Evolutionary conservation across 1,140 invertebrate genomes (phyloP).

Genomic region (Latrodectus geometricus): DNA sequence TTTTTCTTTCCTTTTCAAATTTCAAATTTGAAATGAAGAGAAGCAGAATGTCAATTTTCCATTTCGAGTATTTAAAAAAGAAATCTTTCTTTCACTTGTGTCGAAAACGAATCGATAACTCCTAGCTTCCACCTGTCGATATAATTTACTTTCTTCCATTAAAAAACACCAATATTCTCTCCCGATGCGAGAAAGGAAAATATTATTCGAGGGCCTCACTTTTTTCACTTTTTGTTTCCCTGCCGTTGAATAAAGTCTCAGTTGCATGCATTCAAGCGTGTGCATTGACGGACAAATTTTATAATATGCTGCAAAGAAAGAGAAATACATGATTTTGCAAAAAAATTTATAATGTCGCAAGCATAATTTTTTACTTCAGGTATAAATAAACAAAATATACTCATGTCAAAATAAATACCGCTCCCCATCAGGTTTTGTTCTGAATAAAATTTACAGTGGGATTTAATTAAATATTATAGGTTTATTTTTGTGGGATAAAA

Average conservation of each 20-base stretch:
- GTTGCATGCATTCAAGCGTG: constrained; percentile 1
- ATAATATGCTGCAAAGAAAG: background rate
- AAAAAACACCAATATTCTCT: constrained; percentile 26
- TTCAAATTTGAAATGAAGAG: background rate
- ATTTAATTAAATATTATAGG: no score
- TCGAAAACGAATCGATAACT: constrained; percentile 3
- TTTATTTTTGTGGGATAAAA: no score
- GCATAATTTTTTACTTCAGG: no score
- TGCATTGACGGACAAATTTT: constrained; percentile 2
- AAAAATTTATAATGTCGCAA: background rate
- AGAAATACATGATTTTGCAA: background rate
- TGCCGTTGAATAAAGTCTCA: background rate
- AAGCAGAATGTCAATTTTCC: constrained; percentile 13
- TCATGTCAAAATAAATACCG: no score
- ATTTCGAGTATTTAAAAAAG: constrained; percentile 1
- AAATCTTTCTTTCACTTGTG: background rate
- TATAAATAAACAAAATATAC: no score
- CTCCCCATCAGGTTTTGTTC: no score
- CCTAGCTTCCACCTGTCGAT: background rate
- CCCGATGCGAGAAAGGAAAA: constrained; percentile 2
- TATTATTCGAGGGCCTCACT: background rate
- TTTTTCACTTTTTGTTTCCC: background rate
- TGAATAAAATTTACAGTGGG: no score
- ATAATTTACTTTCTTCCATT: constrained; percentile 24
- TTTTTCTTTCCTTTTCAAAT: background rate